phyloP scores from a whole-genome alignment of 2,888 invertebrate genomes.

The Opisthograptis luteolata region DNA sequence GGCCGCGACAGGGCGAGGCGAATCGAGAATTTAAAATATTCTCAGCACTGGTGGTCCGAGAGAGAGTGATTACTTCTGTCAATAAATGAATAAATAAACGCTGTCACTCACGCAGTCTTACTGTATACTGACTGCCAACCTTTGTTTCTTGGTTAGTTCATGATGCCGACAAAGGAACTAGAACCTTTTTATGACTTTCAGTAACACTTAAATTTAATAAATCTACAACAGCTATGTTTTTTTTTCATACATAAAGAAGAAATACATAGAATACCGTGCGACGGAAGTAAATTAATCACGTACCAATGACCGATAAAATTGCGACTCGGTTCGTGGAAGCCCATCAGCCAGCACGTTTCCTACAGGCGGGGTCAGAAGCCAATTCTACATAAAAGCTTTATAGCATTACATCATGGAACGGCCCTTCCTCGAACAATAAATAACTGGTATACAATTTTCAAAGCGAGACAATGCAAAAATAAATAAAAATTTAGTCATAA shows the following conservation, averaged over 20 bases:
- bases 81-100: too few relatives aligned
- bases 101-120: not conserved
- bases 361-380: constrained; percentile 61
- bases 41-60: constrained; percentile 28
- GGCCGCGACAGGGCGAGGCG: constrained; percentile 42
- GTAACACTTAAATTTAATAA: too few relatives aligned
- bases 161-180: constrained; percentile 13
- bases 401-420: constrained; percentile 46
- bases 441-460: constrained; percentile 64
- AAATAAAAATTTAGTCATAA: constrained; percentile 69
- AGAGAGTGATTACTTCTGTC: constrained; percentile 4
- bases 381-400: constrained; percentile 56
- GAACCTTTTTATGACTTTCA: not conserved
- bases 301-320: constrained; percentile 32
- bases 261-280: not conserved
- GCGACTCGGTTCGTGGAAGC: constrained; percentile 46
- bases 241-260: too few relatives aligned
- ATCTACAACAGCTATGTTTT: too few relatives aligned
- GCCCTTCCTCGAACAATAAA: constrained; percentile 67
- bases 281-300: constrained; percentile 18
- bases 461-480: constrained; percentile 75
- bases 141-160: constrained; percentile 1
- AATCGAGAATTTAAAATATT: constrained; percentile 44
- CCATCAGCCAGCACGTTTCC: constrained; percentile 43
- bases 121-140: constrained; percentile 3